Percentiles rank a stretch among this genome's conserved stretches.
Conservation (phyloP, 2,797 vertebrate species). For the Acanthurus lineatus region DNA sequence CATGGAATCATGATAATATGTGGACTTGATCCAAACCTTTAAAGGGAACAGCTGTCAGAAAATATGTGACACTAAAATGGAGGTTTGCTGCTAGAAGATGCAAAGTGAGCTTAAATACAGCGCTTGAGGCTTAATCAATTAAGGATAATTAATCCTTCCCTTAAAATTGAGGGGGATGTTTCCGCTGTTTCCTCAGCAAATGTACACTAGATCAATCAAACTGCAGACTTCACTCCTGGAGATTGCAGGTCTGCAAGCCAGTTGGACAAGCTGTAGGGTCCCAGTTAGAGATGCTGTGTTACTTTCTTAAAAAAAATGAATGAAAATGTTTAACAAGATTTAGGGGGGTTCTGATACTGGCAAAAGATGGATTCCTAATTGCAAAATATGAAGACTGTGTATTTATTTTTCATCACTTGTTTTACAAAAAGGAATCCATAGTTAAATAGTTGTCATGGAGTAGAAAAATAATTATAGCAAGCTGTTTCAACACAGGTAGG, state of each 20-base stretch:
- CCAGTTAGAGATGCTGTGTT: too few relatives aligned
- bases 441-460: too few relatives aligned
- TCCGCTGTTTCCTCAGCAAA: background rate
- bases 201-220: background rate
- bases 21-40: background rate
- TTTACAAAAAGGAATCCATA: too few relatives aligned
- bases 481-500: too few relatives aligned
- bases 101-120: background rate
- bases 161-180: background rate
- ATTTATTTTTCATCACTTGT: too few relatives aligned
- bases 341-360: too few relatives aligned
- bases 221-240: background rate
- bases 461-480: too few relatives aligned
- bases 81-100: conserved; percentile 10
- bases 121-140: background rate
- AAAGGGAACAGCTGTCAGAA: conserved; percentile 13
- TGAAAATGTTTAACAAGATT: too few relatives aligned
- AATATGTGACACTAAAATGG: background rate
- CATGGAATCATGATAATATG: conserved; percentile 9
- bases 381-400: too few relatives aligned
- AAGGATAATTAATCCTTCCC: background rate
- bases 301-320: too few relatives aligned
- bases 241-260: background rate
- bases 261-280: background rate
- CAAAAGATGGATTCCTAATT: too few relatives aligned